Evolutionary conservation across 92 coral and sea anemone species (phyloP).

Genomic region (Zoanthus sansibaricus): DNA sequence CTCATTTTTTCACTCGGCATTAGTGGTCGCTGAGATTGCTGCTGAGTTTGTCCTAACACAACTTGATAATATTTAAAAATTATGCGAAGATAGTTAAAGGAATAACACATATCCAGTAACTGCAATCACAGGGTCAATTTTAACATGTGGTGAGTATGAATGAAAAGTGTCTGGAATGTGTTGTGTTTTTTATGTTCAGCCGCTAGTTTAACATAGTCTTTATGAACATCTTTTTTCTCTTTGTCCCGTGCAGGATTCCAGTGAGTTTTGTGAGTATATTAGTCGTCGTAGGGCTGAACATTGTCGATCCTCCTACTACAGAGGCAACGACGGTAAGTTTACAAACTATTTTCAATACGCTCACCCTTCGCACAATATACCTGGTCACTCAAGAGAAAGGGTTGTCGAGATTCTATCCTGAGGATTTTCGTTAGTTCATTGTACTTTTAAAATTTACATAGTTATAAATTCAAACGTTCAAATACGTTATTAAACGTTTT

Average conservation of each 20-base stretch:
- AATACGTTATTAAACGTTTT: too few species aligned
- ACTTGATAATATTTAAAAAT: conserved; percentile 34
- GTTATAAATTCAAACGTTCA: background rate
- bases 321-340: conserved; percentile 68
- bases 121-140: conserved; percentile 23
- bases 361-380: background rate
- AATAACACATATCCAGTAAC: background rate
- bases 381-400: conserved; percentile 21
- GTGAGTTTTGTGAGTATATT: conserved; percentile 54
- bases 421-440: background rate
- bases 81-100: conserved; percentile 43
- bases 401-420: background rate
- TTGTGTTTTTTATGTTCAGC: conserved; percentile 6
- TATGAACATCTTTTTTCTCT: background rate
- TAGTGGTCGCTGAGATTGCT: conserved; percentile 67
- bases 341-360: background rate
- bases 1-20: conserved; percentile 79
- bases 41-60: conserved; percentile 64
- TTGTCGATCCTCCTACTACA: conserved; percentile 50
- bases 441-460: background rate
- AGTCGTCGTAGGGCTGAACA: conserved; percentile 31
- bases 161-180: background rate
- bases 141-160: conserved; percentile 32
- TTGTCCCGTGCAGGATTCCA: conserved; percentile 55
- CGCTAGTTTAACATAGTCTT: conserved; percentile 6